These are phyloP conservation scores for Microcebus murinus DNA, from an alignment of 2,113 vertebrate species.

Conservation along the genomic window DNA sequence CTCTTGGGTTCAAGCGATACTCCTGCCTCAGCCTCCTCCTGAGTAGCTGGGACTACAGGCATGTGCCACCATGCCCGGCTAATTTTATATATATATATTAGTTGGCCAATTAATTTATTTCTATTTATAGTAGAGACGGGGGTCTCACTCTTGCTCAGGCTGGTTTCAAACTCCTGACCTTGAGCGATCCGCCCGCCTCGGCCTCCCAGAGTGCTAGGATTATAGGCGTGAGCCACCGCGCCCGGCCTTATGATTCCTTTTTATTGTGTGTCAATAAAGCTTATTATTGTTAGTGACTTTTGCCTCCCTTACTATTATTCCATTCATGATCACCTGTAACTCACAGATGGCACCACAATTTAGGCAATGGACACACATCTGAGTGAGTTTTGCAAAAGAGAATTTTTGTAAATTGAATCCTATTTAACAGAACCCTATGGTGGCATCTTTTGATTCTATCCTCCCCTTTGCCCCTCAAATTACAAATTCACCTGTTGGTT, in stretches of 20 bases:
- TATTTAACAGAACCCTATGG: background rate
- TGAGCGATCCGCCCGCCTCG: too few relatives aligned
- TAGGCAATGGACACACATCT: background rate
- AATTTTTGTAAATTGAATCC: conserved; percentile 18
- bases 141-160: too few relatives aligned
- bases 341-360: background rate
- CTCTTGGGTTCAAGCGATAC: too few relatives aligned
- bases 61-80: too few relatives aligned
- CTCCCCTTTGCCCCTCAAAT: background rate
- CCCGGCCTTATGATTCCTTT: background rate
- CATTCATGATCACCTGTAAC: background rate
- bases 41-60: too few relatives aligned
- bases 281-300: conserved; percentile 24
- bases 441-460: background rate
- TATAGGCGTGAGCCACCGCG: too few relatives aligned
- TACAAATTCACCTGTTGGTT: conserved; percentile 14
- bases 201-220: too few relatives aligned
- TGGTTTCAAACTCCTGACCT: too few relatives aligned
- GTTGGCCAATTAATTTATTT: too few relatives aligned
- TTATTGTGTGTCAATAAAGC: background rate
- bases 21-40: too few relatives aligned
- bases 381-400: conserved; percentile 20
- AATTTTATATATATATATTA: too few relatives aligned
- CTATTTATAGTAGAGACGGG: too few relatives aligned
- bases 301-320: background rate